These are phyloP conservation scores for Hydrolagus colliei DNA, from an alignment of 2,797 vertebrate genomes.

Conservation along the genomic window DNA sequence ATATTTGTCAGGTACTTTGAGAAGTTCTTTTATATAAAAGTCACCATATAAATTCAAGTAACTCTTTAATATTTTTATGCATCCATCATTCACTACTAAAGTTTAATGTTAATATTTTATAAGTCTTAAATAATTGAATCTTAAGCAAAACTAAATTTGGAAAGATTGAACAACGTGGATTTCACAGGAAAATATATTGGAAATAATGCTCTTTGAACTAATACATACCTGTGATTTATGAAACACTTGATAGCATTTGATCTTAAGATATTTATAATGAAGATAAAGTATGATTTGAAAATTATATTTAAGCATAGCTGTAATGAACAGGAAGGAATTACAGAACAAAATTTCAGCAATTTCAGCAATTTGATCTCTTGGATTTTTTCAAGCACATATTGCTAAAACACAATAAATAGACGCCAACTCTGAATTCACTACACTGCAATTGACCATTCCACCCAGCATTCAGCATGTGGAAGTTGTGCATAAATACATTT, in stretches of 20 bases:
- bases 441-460: neutral
- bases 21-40: too few relatives aligned
- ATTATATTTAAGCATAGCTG: neutral
- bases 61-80: neutral
- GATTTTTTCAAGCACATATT: slow-evolving; percentile 1
- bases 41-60: too few relatives aligned
- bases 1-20: too few relatives aligned
- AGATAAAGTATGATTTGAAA: neutral
- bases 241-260: neutral
- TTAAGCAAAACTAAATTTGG: slow-evolving; percentile 4
- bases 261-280: neutral
- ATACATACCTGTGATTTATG: neutral
- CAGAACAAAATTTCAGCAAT: neutral
- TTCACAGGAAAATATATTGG: neutral
- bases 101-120: slow-evolving; percentile 16
- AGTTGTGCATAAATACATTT: neutral
- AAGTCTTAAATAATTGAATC: slow-evolving; percentile 13
- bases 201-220: neutral
- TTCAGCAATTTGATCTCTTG: neutral
- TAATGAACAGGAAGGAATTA: neutral
- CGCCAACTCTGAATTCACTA: neutral
- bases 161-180: neutral
- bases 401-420: neutral
- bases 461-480: too few relatives aligned
- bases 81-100: neutral